phyloP scores from a whole-genome alignment of 2,888 invertebrate species.

The Dolomedes plantarius region DNA sequence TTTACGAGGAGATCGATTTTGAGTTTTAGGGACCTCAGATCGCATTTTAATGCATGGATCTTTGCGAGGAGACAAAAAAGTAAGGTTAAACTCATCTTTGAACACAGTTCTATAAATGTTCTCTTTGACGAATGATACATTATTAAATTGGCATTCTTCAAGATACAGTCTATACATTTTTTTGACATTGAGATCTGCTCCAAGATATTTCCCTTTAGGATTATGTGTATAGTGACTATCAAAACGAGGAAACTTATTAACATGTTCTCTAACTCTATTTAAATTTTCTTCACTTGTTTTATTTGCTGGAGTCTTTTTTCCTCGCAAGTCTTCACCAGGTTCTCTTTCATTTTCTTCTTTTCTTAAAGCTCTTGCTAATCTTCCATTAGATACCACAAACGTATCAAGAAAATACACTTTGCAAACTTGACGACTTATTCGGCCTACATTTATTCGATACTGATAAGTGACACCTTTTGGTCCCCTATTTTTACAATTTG shows the following conservation, averaged over 20 bases:
- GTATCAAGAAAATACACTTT: slow-evolving; percentile 64
- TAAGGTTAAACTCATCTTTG: slow-evolving; percentile 57
- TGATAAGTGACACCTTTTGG: slow-evolving; percentile 63
- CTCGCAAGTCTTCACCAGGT: slow-evolving; percentile 61
- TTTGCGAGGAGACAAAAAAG: slow-evolving; percentile 52
- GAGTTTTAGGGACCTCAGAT: slow-evolving; percentile 10
- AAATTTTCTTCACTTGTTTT: slow-evolving; percentile 63
- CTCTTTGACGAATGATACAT: slow-evolving; percentile 53
- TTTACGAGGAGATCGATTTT: slow-evolving; percentile 30
- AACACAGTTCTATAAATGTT: slow-evolving; percentile 61
- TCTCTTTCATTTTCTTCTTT: slow-evolving; percentile 65
- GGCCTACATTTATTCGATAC: slow-evolving; percentile 57
- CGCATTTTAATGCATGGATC: slow-evolving; percentile 30
- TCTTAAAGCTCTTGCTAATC: slow-evolving; percentile 57
- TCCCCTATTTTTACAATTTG: slow-evolving; percentile 57
- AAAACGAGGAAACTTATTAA: slow-evolving; percentile 52
- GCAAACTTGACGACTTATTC: slow-evolving; percentile 47
- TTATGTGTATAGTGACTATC: slow-evolving; percentile 45
- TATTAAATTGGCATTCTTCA: slow-evolving; percentile 52
- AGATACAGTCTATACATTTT: slow-evolving; percentile 65
- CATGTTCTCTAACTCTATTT: slow-evolving; percentile 46
- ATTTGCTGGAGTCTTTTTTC: slow-evolving; percentile 59
- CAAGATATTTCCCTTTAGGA: slow-evolving; percentile 53
- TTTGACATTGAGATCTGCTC: slow-evolving; percentile 60
- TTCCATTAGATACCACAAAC: slow-evolving; percentile 60